A percentile compares a stretch with the other conserved stretches of the same genome.
Conservation (phyloP, 2,113 vertebrate species). For the Tetraodon nigroviridis region DNA sequence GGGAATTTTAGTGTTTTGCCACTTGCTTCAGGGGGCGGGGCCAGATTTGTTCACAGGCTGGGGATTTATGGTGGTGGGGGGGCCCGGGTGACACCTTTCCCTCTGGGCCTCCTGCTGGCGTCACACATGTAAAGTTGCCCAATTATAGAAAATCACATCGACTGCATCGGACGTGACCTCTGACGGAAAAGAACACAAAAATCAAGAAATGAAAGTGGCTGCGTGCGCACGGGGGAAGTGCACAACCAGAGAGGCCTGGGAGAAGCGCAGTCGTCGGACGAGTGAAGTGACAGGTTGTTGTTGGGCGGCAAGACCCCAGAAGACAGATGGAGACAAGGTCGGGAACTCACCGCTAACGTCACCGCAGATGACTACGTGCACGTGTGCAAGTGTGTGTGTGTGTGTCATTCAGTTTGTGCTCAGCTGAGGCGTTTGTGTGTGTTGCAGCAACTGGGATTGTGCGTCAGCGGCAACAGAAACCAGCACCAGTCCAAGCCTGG, state of each 20-base stretch:
- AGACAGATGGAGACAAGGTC: constrained; percentile 57
- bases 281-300: constrained; percentile 58
- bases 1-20: too few relatives aligned
- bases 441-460: neutral
- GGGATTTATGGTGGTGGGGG: too few relatives aligned
- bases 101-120: too few relatives aligned
- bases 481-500: constrained; percentile 7
- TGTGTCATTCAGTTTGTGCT: constrained; percentile 1
- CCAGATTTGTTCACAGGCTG: too few relatives aligned
- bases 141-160: too few relatives aligned
- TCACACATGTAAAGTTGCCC: too few relatives aligned
- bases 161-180: too few relatives aligned
- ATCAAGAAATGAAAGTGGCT: too few relatives aligned
- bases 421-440: constrained; percentile 3
- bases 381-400: constrained; percentile 3
- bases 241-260: neutral
- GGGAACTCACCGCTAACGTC: constrained; percentile 39
- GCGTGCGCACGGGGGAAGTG: neutral
- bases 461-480: neutral
- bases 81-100: too few relatives aligned
- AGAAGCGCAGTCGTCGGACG: constrained; percentile 20
- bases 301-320: constrained; percentile 38
- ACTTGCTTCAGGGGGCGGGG: too few relatives aligned
- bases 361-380: constrained; percentile 38
- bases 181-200: neutral